Conservation (phyloP, 2,113 vertebrate species). For the Apaloderma vittatum region DNA sequence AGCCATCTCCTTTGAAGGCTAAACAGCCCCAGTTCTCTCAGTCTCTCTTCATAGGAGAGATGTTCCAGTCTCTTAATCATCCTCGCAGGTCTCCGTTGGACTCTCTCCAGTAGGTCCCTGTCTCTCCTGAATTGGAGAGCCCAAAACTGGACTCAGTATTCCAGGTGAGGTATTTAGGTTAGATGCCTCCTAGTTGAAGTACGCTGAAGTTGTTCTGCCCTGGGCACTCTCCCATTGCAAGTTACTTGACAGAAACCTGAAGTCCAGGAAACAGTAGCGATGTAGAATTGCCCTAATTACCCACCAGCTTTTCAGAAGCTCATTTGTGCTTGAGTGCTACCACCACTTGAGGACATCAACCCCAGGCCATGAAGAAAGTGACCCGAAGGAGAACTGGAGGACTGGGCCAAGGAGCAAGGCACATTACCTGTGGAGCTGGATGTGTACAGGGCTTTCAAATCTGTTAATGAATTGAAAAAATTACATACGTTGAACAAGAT, state of each 20-base stretch:
- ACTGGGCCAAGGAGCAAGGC: background rate
- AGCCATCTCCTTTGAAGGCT: too few relatives aligned
- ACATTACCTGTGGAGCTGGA: background rate
- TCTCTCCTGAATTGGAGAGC: too few relatives aligned
- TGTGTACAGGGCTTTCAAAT: background rate
- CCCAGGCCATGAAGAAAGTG: background rate
- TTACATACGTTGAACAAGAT: background rate
- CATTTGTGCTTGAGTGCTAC: background rate
- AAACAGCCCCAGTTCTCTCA: too few relatives aligned
- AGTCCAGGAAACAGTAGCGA: background rate
- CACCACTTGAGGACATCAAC: background rate
- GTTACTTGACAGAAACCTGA: background rate
- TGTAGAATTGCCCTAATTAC: background rate
- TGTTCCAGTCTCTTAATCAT: too few relatives aligned
- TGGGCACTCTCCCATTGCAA: background rate
- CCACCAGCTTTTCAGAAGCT: background rate
- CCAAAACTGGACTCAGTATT: background rate
- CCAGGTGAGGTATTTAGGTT: background rate
- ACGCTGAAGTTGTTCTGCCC: background rate
- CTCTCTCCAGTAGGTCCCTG: too few relatives aligned
- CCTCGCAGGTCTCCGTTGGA: too few relatives aligned
- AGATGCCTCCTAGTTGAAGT: background rate
- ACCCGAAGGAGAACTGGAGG: background rate
- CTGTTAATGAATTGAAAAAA: background rate
- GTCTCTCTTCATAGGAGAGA: too few relatives aligned